Conservation (phyloP, 2,113 vertebrate genomes). For the Solenodon paradoxus region DNA sequence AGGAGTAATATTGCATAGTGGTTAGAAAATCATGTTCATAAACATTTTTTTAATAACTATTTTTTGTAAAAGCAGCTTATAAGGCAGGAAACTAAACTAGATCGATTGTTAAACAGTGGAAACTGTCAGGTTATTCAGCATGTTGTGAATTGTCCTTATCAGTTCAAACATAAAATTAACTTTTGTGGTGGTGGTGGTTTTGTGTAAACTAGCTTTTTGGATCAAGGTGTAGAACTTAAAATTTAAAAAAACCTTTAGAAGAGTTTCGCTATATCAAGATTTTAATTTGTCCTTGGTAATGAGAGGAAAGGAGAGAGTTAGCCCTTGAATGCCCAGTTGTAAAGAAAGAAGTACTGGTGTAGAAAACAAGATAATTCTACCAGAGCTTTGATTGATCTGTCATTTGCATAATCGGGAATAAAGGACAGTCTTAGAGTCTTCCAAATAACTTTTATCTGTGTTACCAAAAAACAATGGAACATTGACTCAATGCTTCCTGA, state of each 20-base stretch:
- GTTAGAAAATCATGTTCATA: not conserved
- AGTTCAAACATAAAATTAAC: constrained; percentile 44
- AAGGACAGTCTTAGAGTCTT: constrained; percentile 62
- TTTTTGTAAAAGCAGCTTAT: constrained; percentile 40
- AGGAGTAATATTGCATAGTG: constrained; percentile 39
- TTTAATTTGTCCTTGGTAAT: constrained; percentile 67
- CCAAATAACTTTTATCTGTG: constrained; percentile 71
- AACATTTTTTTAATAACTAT: not conserved
- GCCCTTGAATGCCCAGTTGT: constrained; percentile 34
- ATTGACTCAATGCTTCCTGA: constrained; percentile 70
- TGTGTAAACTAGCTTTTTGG: not conserved
- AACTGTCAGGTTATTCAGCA: constrained; percentile 31
- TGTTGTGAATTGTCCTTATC: constrained; percentile 19
- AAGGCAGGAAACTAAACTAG: not conserved
- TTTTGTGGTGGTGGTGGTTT: not conserved
- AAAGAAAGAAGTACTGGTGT: constrained; percentile 49
- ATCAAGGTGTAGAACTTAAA: constrained; percentile 42
- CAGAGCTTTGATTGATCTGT: constrained; percentile 55
- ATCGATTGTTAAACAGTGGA: constrained; percentile 29
- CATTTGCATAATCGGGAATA: constrained; percentile 70
- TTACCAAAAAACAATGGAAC: constrained; percentile 68
- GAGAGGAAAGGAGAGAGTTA: constrained; percentile 58
- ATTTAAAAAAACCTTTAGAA: constrained; percentile 61
- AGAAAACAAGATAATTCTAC: constrained; percentile 64
- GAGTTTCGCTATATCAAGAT: constrained; percentile 43